phyloP scores from a whole-genome alignment of 2,113 vertebrate genomes.

The Cygnus atratus region DNA sequence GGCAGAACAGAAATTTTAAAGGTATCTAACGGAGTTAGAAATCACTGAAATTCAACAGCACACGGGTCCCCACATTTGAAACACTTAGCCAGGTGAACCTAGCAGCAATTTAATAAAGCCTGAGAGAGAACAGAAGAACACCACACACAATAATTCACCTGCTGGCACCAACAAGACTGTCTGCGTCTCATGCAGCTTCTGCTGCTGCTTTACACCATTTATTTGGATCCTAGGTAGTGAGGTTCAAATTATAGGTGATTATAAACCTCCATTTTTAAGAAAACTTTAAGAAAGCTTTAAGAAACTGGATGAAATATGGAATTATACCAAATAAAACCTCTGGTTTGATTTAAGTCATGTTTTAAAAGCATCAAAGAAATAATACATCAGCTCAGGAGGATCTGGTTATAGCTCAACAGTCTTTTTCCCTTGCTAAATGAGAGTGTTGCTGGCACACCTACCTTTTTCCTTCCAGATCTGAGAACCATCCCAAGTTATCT shows the following conservation, averaged over 20 bases:
- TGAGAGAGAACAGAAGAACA: neutral
- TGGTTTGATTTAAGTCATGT: fast-evolving
- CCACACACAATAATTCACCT: neutral
- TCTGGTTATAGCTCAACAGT: fast-evolving
- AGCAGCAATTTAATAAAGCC: neutral
- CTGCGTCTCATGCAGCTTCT: neutral
- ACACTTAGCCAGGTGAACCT: neutral
- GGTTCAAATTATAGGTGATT: fast-evolving
- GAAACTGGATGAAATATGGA: fast-evolving
- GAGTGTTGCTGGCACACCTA: constrained; percentile 18
- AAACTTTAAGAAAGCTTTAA: too few relatives aligned
- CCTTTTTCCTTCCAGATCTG: constrained; percentile 91
- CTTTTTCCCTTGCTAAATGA: fast-evolving
- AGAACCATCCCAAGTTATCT: constrained; percentile 95
- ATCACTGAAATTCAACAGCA: neutral
- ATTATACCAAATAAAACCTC: fast-evolving
- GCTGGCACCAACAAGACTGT: neutral
- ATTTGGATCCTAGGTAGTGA: fast-evolving
- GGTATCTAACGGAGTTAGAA: neutral
- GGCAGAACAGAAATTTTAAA: neutral
- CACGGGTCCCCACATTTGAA: fast-evolving
- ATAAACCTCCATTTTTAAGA: fast-evolving
- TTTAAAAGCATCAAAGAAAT: neutral
- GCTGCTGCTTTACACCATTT: neutral
- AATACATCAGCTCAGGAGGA: fast-evolving